Evolutionary conservation across 2,888 invertebrate species (phyloP), one percentile per base, ranked within the genome.

Genomic region (Acronicta psi): DNA sequence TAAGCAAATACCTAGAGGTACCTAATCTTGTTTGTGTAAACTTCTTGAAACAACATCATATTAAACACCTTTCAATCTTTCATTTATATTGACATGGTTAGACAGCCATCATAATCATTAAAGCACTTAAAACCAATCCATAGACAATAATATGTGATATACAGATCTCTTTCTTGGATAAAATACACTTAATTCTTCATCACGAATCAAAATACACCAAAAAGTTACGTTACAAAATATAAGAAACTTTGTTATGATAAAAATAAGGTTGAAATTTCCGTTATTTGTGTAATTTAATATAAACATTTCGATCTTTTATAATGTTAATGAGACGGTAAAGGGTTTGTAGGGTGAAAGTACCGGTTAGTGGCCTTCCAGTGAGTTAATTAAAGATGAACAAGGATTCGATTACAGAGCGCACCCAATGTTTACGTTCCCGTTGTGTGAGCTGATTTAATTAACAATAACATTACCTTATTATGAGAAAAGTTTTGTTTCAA

Each of bases 281-380:
- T 6, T 1, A 0, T 1, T 18, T 8, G 34, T 29, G 36, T 20
- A 38, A 11, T 43, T 57, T 42, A 25, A 43, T 52, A 25, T 3
- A 29, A 41, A 25, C 14, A 42, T 25, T 55, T 20, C 44, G 52
- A 17, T 36, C 40, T 51, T 62, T 80, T 81, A 57, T 77, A 58
- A 83, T 83, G 77, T 61, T 76, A 82, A 83, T 83, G 60, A 57
- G 58, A 68, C 50, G 54, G 44, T 64, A 62, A 70, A 78, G 73
- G 69, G 56, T 53, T 67, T 55, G 52, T 59, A 68, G 71, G 72
- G 75, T 72, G 56, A 65, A 58, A 59, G 62, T 16, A 25, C 62
- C 65, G 20, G 54, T 67, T 72, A 9, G 40, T 45, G 46, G 37
- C 46, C 29, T 42, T 52, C 53, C n/a, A n/a, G 37, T 42, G 11